Base-by-base conservation (phyloP, 35 echinoderm and acorn worm genomes). In the Ophioderma brevispina region DNA sequence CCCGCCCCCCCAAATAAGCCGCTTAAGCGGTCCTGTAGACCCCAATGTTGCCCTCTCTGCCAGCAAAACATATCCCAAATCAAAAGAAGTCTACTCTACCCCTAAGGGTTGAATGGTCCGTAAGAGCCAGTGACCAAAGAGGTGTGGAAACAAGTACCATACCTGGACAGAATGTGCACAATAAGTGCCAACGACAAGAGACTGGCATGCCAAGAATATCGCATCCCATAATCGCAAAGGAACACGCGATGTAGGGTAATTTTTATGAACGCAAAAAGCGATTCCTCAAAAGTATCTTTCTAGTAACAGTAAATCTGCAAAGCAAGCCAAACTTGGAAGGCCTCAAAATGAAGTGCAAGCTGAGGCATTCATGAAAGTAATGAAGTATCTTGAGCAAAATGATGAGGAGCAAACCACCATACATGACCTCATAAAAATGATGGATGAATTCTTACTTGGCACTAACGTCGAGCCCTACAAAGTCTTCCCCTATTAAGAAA, bases 401-500 rank as follows among this genome's bases (percentile, higher is more conserved):
- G 17, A 46, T 46, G 41, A 46, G 41, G 41, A 46, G 41, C 41
- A 46, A 17, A 46, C 41, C 41, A 46, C 17, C 75, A 77, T 93
- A 76, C 39, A 25, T 30, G 85, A 46, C 41, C 41, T 46, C 17
- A 46, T 46, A 46, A 46, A 17, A 46, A 8, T 4, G 40, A 82
- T 93, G 91, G 31, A 81, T 31, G 35, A 41, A 37, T 80, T 23
- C 59, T 35, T 92, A 38, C 3, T 0, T 10, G 76, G n/a, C n/a
- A n/a, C n/a, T 15, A 15, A 78, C 83, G 75, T 10, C 32, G 0
- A 36, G 18, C 50, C 90, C 21, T 92, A 87, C 31, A 75, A n/a
- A n/a, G 90, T 15, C 11, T 80, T 36, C 39, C 81, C 5, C 37
- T 28, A 87, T 87, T 82, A 92, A 80, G 41, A 77, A 75, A 39